Conservation (phyloP, 2,113 vertebrate species). For the Galemys pyrenaicus region DNA sequence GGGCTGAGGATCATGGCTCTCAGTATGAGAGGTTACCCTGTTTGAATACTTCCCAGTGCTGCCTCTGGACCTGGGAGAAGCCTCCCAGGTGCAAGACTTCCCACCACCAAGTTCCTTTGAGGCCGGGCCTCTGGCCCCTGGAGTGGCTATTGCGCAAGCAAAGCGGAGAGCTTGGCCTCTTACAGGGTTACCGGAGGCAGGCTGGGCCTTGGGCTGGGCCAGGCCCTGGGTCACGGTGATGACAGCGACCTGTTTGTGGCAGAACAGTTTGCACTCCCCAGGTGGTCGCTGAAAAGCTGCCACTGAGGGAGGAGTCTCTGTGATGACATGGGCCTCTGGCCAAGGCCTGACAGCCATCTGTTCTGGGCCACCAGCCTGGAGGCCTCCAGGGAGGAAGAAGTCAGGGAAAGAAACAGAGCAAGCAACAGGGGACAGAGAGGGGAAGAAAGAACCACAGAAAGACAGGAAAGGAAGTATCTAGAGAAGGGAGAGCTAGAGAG, state of each 20-base stretch:
- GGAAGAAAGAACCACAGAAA: not conserved
- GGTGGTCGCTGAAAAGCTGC: slow-evolving; percentile 77
- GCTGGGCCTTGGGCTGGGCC: slow-evolving; percentile 1
- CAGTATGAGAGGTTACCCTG: not conserved
- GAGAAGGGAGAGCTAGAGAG: not conserved
- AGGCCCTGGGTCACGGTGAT: not conserved
- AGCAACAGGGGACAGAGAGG: not conserved
- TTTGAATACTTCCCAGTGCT: not conserved
- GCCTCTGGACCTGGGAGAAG: not conserved
- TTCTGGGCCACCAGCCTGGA: slow-evolving; percentile 49
- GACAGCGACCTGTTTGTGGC: slow-evolving; percentile 62
- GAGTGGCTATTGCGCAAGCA: not conserved
- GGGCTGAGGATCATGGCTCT: fast-evolving
- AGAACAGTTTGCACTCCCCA: slow-evolving; percentile 81
- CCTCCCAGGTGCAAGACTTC: not conserved
- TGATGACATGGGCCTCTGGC: slow-evolving; percentile 72
- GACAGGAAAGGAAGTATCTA: not conserved
- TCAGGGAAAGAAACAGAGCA: not conserved
- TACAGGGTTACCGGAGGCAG: slow-evolving; percentile 37
- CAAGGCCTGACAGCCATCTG: slow-evolving; percentile 82
- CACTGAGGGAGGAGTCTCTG: slow-evolving; percentile 57
- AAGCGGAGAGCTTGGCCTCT: slow-evolving; percentile 13
- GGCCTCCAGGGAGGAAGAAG: slow-evolving; percentile 56
- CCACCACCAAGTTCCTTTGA: not conserved
- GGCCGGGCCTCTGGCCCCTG: slow-evolving; percentile 20